These are phyloP conservation scores for Eidolon dupreanum DNA, from an alignment of 2,797 vertebrate genomes.

Conservation along the genomic window DNA sequence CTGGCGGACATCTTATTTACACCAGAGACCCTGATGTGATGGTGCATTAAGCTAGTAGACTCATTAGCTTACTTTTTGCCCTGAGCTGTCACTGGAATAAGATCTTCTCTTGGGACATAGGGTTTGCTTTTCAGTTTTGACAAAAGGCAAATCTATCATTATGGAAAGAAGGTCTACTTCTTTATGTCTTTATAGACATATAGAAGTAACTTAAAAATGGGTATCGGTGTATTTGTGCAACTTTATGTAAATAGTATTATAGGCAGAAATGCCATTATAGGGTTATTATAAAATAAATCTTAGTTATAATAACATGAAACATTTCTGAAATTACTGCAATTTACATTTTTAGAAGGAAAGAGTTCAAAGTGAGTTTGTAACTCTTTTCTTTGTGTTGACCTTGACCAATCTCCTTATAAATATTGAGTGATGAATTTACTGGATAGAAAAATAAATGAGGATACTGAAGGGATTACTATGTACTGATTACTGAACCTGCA, in stretches of 20 bases:
- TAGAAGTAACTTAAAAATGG: neutral
- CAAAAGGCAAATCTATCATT: neutral
- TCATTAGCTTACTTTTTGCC: neutral
- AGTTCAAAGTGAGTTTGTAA: neutral
- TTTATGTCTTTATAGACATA: neutral
- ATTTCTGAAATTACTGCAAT: neutral
- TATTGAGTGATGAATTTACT: neutral
- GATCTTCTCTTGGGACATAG: neutral
- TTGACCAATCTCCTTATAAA: neutral
- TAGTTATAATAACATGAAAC: neutral
- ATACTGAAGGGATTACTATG: neutral
- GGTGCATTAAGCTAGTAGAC: neutral
- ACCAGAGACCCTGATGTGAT: neutral
- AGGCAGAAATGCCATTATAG: neutral
- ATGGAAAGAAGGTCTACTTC: neutral
- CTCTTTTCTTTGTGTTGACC: neutral
- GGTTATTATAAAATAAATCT: neutral
- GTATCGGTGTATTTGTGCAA: neutral
- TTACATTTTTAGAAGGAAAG: neutral
- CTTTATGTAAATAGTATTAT: neutral
- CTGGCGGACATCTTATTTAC: neutral
- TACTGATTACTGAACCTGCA: neutral
- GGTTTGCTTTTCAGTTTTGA: neutral
- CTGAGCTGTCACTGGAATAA: neutral
- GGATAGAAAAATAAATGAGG: neutral